Evolutionary conservation across 2,888 invertebrate species (phyloP).

Genomic region (Drosophila fungiperda): DNA sequence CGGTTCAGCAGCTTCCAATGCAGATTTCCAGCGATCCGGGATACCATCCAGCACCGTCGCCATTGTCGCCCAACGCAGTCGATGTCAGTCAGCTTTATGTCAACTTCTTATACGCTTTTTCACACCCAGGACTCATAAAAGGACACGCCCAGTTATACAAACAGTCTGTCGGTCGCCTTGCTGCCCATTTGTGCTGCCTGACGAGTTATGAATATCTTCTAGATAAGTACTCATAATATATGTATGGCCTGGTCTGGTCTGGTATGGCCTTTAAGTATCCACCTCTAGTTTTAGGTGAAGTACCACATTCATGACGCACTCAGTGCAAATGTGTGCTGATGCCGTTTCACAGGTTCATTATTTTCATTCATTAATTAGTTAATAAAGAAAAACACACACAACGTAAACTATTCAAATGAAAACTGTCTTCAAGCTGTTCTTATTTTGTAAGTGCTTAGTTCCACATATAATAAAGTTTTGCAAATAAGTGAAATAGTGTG

Average conservation of each 20-base stretch:
- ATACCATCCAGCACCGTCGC: constrained; percentile 40
- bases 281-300: constrained; percentile 7
- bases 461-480: background rate
- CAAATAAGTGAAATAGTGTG: background rate
- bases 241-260: constrained; percentile 15
- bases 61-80: constrained; percentile 47
- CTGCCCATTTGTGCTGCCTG: constrained; percentile 73
- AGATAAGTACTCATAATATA: constrained; percentile 20
- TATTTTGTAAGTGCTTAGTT: background rate
- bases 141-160: constrained; percentile 52
- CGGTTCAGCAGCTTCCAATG: constrained; percentile 84
- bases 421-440: background rate
- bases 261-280: constrained; percentile 31
- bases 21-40: constrained; percentile 58
- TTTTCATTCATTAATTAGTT: constrained; percentile 71
- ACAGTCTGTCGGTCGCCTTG: constrained; percentile 32
- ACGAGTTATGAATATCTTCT: constrained; percentile 68
- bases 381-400: background rate
- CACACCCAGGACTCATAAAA: constrained; percentile 84
- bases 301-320: constrained; percentile 22
- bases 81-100: constrained; percentile 67
- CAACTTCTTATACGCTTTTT: constrained; percentile 84
- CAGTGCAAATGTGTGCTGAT: constrained; percentile 17
- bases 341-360: constrained; percentile 11
- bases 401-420: background rate